Percentiles rank a stretch among this genome's conserved stretches.
Conservation (phyloP, 1,140 invertebrate species). For the Zaprionus lachaisei region DNA sequence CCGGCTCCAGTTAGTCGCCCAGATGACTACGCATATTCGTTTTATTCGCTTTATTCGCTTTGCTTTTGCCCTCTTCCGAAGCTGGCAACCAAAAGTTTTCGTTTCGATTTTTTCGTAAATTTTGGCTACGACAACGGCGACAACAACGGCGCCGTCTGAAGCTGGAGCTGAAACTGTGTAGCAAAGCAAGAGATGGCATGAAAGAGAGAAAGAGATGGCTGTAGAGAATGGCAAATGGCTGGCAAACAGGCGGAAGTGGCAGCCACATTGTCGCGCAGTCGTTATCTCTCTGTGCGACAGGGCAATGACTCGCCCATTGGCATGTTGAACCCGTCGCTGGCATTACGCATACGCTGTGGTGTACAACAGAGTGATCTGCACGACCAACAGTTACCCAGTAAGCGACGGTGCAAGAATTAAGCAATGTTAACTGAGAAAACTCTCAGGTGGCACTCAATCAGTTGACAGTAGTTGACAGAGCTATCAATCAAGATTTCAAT, state of each 20-base stretch:
- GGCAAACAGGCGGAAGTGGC: conserved; percentile 39
- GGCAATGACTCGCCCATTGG: conserved; percentile 45
- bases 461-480: too few species aligned
- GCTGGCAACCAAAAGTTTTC: conserved; percentile 16
- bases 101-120: conserved; percentile 29
- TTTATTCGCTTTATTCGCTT: conserved; percentile 1
- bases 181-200: background rate
- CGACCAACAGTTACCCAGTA: background rate
- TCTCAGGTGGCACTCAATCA: too few species aligned
- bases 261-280: conserved; percentile 34
- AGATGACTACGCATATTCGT: conserved; percentile 68
- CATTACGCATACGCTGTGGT: conserved; percentile 65
- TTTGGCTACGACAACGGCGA: conserved; percentile 44
- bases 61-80: conserved; percentile 4
- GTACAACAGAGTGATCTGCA: background rate
- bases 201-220: background rate
- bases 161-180: conserved; percentile 8
- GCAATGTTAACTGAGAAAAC: too few species aligned
- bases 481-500: too few species aligned
- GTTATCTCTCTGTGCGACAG: conserved; percentile 32
- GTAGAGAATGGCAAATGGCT: conserved; percentile 1
- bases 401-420: too few species aligned
- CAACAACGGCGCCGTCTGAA: conserved; percentile 35
- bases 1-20: conserved; percentile 77
- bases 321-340: conserved; percentile 39